Evolutionary conservation across 2,797 vertebrate species (phyloP).

Genomic region (Tiaroga cobitis): DNA sequence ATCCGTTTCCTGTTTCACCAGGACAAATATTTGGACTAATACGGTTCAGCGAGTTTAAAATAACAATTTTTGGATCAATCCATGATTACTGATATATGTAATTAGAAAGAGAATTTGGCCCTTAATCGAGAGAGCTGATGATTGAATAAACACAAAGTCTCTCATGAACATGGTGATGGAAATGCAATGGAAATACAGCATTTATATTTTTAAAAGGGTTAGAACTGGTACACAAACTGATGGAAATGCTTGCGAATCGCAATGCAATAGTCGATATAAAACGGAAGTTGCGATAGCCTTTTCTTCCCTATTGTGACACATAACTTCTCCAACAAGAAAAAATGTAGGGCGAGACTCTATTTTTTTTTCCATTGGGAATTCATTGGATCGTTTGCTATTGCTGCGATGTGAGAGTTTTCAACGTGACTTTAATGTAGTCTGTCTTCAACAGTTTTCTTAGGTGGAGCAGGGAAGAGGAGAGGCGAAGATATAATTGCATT

Average conservation of each 20-base stretch:
- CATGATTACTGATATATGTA: background rate
- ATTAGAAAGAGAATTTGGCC: background rate
- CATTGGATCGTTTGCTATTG: background rate
- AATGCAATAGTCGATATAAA: background rate
- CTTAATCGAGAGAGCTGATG: background rate
- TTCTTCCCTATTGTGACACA: background rate
- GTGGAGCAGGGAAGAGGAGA: no score
- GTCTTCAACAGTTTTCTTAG: no score
- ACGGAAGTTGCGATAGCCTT: background rate
- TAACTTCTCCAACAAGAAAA: background rate
- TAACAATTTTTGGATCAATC: background rate
- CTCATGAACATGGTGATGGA: background rate
- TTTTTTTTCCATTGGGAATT: background rate
- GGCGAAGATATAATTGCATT: no score
- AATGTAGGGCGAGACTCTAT: background rate
- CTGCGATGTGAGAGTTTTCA: background rate
- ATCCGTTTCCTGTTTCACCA: conserved; percentile 24
- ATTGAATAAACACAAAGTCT: background rate
- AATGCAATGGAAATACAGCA: background rate
- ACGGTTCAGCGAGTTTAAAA: background rate
- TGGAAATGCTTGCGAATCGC: background rate
- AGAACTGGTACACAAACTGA: background rate
- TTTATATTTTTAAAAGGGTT: background rate
- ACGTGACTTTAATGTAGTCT: background rate
- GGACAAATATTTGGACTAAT: conserved; percentile 12